Percentiles rank a stretch among this genome's conserved stretches.
These are phyloP conservation scores for Lagocephalus sceleratus DNA, from an alignment of 2,797 vertebrate species.

Conservation along the genomic window DNA sequence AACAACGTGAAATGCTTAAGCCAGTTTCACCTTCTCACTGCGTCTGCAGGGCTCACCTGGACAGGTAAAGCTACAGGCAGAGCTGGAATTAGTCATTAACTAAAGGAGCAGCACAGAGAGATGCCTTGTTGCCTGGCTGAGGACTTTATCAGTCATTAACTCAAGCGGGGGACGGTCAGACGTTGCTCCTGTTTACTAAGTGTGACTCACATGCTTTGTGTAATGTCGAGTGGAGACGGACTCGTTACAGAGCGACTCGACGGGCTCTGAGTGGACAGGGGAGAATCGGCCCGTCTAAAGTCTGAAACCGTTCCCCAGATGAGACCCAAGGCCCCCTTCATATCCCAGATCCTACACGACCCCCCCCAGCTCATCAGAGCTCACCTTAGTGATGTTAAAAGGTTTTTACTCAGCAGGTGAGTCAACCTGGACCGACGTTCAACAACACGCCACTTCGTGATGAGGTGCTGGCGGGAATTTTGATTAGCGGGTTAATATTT, in stretches of 20 bases:
- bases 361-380: no score
- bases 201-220: conserved; percentile 66
- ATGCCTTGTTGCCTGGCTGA: conserved; percentile 54
- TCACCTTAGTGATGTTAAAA: no score
- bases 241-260: conserved; percentile 39
- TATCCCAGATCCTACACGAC: no score
- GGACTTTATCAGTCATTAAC: conserved; percentile 75
- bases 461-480: conserved; percentile 10
- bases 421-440: no score
- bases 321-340: no score
- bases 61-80: conserved; percentile 52
- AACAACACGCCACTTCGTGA: no score
- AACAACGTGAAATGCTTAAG: no score
- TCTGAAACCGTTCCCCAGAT: no score
- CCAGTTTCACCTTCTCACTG: not conserved
- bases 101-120: conserved; percentile 48
- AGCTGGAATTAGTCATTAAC: conserved; percentile 69
- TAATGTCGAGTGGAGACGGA: conserved; percentile 45
- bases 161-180: conserved; percentile 52
- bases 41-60: conserved; percentile 52
- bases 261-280: conserved; percentile 54
- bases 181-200: conserved; percentile 63
- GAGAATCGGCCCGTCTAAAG: conserved; percentile 25
- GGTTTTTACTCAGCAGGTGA: no score
- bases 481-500: conserved; percentile 38